Evolutionary conservation across 1,140 invertebrate genomes (phyloP).

Genomic region (Capitella teleta): DNA sequence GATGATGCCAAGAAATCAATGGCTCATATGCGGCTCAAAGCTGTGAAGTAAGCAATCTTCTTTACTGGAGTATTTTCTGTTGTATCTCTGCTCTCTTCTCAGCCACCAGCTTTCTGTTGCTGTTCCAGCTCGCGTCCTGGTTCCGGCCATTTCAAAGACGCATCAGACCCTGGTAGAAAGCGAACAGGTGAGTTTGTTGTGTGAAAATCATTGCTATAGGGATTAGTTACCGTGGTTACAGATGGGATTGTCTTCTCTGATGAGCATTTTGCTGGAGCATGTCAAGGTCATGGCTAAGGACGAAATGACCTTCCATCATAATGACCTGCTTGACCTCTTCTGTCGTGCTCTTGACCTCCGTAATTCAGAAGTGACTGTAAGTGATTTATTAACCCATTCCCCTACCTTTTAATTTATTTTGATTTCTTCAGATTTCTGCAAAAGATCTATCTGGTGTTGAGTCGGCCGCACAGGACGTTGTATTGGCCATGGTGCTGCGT

Average conservation of each 20-base stretch:
- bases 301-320: constrained; percentile 53
- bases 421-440: not conserved
- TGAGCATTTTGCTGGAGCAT: constrained; percentile 61
- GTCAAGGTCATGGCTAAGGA: constrained; percentile 48
- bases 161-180: not conserved
- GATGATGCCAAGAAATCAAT: constrained; percentile 7
- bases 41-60: constrained; percentile 20
- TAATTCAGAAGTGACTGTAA: no score
- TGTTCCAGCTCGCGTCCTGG: constrained; percentile 62
- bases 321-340: constrained; percentile 57
- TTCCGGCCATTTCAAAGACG: constrained; percentile 55
- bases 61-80: constrained; percentile 6
- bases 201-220: not conserved
- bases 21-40: constrained; percentile 16
- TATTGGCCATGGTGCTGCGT: constrained; percentile 69
- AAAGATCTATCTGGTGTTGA: constrained; percentile 43
- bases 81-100: constrained; percentile 42
- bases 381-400: no score
- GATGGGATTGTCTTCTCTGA: no score
- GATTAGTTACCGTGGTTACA: not conserved
- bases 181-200: not conserved
- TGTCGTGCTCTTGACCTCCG: constrained; percentile 63
- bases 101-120: constrained; percentile 55
- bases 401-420: not conserved
- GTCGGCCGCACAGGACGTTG: constrained; percentile 57